Evolutionary conservation across 1,140 invertebrate species (phyloP).

Genomic region (Magallana gigas): DNA sequence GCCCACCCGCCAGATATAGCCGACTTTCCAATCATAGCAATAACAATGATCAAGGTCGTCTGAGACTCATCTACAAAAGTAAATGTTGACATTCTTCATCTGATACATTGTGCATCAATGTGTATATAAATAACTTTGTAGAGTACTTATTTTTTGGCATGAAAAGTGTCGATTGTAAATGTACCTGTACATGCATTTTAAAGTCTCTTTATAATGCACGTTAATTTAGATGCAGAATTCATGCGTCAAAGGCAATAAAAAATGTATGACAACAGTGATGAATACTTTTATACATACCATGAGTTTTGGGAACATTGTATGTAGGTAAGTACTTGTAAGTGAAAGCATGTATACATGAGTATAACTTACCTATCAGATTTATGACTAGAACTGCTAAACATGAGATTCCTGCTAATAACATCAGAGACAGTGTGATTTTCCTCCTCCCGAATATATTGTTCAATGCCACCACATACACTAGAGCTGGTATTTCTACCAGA

Average conservation of each 20-base stretch:
- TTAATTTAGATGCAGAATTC: too few species aligned
- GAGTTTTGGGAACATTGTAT: too few species aligned
- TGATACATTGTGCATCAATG: too few species aligned
- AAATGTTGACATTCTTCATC: neutral
- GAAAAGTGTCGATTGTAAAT: too few species aligned
- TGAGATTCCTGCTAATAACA: conserved; percentile 71
- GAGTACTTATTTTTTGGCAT: too few species aligned
- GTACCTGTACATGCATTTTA: too few species aligned
- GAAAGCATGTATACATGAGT: neutral
- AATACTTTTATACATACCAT: too few species aligned
- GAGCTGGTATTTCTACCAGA: conserved; percentile 75
- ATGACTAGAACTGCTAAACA: conserved; percentile 71
- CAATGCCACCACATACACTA: conserved; percentile 72
- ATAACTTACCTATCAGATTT: conserved; percentile 63
- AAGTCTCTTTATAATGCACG: too few species aligned
- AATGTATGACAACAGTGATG: too few species aligned
- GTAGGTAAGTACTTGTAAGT: too few species aligned
- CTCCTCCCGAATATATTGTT: conserved; percentile 75
- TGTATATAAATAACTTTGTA: too few species aligned
- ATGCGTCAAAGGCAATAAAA: too few species aligned
- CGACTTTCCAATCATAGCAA: conserved; percentile 72
- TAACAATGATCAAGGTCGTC: conserved; percentile 52
- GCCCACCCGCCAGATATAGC: conserved; percentile 74
- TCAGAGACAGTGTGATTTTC: conserved; percentile 66
- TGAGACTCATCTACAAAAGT: conserved; percentile 2